Conservation (phyloP, 2,797 vertebrate species). For the Dendrocincla tyrannina region DNA sequence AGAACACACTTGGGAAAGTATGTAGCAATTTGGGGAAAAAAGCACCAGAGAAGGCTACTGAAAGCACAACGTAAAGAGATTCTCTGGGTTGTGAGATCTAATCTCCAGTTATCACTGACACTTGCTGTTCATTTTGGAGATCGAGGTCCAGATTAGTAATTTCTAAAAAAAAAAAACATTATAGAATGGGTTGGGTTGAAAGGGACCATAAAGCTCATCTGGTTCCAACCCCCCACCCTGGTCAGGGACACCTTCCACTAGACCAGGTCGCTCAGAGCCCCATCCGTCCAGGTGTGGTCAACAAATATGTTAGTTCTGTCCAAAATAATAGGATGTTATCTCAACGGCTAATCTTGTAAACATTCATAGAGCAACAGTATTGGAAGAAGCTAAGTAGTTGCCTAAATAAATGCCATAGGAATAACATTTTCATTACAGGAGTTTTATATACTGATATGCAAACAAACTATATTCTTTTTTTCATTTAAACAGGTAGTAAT, state of each 20-base stretch:
- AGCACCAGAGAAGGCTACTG: neutral
- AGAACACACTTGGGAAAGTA: neutral
- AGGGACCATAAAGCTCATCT: neutral
- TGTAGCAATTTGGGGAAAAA: neutral
- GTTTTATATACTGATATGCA: neutral
- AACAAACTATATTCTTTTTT: neutral
- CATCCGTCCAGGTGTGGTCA: neutral
- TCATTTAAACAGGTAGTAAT: neutral
- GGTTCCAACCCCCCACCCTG: accelerated
- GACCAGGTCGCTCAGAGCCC: neutral
- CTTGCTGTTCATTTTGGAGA: neutral
- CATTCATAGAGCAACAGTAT: neutral
- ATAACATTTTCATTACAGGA: neutral
- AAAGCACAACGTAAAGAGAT: neutral
- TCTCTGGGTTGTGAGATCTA: neutral
- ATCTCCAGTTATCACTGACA: neutral
- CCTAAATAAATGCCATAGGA: neutral
- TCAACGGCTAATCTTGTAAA: neutral
- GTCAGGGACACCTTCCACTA: neutral
- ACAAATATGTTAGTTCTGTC: neutral
- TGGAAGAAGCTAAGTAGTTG: neutral
- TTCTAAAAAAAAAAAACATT: neutral
- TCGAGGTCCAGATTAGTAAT: neutral
- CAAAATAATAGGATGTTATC: neutral
- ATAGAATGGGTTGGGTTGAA: neutral